Evolutionary conservation across 2,113 vertebrate genomes (phyloP).

Genomic region (Anhinga rufa): DNA sequence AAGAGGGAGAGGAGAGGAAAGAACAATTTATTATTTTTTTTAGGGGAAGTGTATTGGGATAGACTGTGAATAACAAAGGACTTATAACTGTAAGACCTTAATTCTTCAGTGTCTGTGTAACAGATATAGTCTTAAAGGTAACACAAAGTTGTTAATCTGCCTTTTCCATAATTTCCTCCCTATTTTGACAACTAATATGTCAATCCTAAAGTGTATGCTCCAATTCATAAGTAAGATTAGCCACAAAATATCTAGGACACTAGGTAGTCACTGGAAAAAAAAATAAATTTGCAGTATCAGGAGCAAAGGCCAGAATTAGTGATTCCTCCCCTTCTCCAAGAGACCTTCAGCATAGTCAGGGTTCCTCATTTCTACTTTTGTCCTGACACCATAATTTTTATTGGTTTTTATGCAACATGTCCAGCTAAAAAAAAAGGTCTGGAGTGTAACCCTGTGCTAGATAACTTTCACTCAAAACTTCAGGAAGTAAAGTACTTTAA

Average conservation of each 20-base stretch:
- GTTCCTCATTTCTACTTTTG: neutral
- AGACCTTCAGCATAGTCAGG: neutral
- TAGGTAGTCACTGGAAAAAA: neutral
- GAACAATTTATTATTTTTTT: neutral
- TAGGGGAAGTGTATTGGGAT: neutral
- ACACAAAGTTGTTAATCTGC: neutral
- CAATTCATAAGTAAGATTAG: neutral
- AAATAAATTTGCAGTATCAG: neutral
- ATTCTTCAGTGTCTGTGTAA: neutral
- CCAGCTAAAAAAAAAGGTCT: neutral
- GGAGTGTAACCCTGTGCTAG: neutral
- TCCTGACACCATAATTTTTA: neutral
- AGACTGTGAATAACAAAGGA: neutral
- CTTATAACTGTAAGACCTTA: neutral
- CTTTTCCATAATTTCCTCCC: neutral
- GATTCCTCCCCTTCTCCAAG: neutral
- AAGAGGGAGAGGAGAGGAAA: neutral
- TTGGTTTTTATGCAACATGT: neutral
- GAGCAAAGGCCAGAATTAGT: neutral
- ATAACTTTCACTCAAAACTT: neutral
- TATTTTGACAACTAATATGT: neutral
- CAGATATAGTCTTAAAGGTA: neutral
- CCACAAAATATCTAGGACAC: neutral
- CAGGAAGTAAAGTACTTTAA: neutral
- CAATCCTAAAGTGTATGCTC: neutral